phyloP scores from a whole-genome alignment of 2,797 vertebrate species.

The Antrozous pallidus region DNA sequence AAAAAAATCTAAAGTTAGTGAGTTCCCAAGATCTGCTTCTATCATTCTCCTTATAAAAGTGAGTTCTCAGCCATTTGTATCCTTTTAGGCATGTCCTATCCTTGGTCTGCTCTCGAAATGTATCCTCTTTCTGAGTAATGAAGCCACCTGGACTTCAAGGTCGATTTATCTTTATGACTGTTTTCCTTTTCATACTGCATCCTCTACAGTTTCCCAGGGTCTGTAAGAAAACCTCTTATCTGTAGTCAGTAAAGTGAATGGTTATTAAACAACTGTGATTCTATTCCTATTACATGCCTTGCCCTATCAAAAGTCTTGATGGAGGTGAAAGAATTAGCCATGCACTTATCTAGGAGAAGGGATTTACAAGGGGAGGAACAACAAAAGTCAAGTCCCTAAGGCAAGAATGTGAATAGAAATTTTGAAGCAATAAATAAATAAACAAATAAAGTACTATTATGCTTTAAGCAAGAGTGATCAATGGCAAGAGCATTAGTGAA shows the following conservation, averaged over 20 bases:
- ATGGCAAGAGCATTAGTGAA: not conserved
- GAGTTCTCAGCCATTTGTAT: not conserved
- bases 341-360: not conserved
- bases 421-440: not conserved
- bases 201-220: not conserved
- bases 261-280: not conserved
- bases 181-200: not conserved
- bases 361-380: not conserved
- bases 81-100: not conserved
- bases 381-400: not conserved
- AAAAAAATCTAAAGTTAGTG: not conserved
- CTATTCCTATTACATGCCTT: not conserved
- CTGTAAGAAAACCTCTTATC: not conserved
- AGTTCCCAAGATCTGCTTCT: not conserved
- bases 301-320: not conserved
- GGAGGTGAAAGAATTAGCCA: not conserved
- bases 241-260: not conserved
- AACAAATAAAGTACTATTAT: not conserved
- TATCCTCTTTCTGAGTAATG: not conserved
- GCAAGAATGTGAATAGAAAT: not conserved
- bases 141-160: not conserved
- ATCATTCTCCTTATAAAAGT: not conserved
- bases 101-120: not conserved
- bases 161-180: not conserved
- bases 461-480: not conserved